Evolutionary conservation across 2,113 vertebrate genomes (phyloP).

Genomic region (Strix aluco): DNA sequence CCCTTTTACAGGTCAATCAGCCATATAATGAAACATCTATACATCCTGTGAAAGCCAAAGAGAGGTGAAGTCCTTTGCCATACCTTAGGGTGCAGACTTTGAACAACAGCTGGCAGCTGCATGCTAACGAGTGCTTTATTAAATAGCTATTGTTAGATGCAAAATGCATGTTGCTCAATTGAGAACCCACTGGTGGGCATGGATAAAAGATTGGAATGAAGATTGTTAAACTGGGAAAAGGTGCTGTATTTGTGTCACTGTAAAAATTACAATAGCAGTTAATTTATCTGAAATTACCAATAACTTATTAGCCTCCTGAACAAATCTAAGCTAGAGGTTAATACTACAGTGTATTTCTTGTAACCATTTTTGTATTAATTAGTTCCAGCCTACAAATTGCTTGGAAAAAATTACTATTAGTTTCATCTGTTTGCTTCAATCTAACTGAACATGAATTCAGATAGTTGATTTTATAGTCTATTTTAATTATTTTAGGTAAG

Average conservation of each 20-base stretch:
- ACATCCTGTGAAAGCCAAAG: background rate
- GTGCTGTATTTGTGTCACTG: background rate
- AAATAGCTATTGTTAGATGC: background rate
- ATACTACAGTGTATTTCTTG: background rate
- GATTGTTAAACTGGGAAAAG: background rate
- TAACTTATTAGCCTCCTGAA: background rate
- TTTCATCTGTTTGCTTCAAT: background rate
- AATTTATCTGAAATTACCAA: constrained; percentile 9
- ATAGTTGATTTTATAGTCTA: background rate
- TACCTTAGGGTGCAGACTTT: background rate
- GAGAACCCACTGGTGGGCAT: background rate
- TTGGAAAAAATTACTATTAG: background rate
- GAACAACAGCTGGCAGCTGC: background rate
- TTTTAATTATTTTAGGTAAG: constrained; percentile 14
- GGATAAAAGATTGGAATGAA: background rate
- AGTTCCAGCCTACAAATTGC: background rate
- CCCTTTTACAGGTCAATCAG: background rate
- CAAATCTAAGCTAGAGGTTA: background rate
- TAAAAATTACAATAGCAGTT: background rate
- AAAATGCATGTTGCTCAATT: background rate
- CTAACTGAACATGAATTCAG: background rate
- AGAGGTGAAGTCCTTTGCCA: background rate
- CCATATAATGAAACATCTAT: background rate
- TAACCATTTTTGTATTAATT: background rate
- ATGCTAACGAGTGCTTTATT: background rate